These are phyloP conservation scores for Noctua janthina DNA, from an alignment of 2,888 invertebrate genomes.

Conservation along the genomic window DNA sequence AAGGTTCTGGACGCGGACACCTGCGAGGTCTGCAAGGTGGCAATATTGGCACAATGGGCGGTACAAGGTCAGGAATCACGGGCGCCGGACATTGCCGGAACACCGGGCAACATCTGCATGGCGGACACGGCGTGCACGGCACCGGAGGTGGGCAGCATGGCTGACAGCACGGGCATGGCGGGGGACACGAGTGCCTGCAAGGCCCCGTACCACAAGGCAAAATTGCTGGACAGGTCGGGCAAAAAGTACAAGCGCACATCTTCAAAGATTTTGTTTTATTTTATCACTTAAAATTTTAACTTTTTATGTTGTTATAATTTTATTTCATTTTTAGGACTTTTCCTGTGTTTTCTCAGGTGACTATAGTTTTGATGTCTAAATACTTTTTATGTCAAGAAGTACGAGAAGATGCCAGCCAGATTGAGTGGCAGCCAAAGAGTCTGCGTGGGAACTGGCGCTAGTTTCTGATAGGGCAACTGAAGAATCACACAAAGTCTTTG, in stretches of 20 bases:
- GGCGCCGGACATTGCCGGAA: conserved; percentile 85
- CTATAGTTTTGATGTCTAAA: conserved; percentile 28
- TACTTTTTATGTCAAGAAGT: conserved; percentile 24
- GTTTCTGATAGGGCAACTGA: neutral
- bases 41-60: conserved; percentile 84
- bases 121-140: conserved; percentile 85
- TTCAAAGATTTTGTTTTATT: conserved; percentile 35
- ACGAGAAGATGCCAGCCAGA: conserved; percentile 12
- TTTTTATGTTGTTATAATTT: conserved; percentile 57
- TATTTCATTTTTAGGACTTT: conserved; percentile 50
- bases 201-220: conserved; percentile 83
- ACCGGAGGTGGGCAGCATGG: conserved; percentile 84
- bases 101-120: conserved; percentile 81
- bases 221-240: conserved; percentile 84
- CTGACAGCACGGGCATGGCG: conserved; percentile 81
- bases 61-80: conserved; percentile 81
- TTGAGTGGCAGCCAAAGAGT: neutral
- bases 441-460: neutral
- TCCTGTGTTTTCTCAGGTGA: conserved; percentile 13
- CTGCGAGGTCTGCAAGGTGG: conserved; percentile 84
- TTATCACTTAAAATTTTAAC: conserved; percentile 61
- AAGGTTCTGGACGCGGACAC: conserved; percentile 77
- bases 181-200: conserved; percentile 80
- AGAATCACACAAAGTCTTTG: neutral
- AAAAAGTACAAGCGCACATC: conserved; percentile 80